These are phyloP conservation scores for Melozone crissalis DNA, from an alignment of 2,113 vertebrate species.

Conservation along the genomic window DNA sequence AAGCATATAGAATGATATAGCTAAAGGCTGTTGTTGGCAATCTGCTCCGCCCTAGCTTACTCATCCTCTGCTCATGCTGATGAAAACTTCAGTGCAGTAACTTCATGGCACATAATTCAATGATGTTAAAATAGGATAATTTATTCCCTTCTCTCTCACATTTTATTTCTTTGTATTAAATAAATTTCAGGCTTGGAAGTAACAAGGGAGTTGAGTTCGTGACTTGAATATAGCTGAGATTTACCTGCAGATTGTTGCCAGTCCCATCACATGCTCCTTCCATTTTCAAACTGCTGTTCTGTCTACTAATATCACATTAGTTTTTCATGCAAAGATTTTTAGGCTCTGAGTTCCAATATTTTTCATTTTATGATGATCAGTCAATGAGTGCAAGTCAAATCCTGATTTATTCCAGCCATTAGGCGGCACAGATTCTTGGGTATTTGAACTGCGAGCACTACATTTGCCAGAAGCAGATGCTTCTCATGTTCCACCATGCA, in stretches of 20 bases:
- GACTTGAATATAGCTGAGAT: conserved; percentile 25
- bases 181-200: not conserved
- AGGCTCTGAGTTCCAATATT: not conserved
- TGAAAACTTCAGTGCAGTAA: not conserved
- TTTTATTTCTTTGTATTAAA: conserved; percentile 49
- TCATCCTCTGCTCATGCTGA: not conserved
- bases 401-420: conserved; percentile 7
- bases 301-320: not conserved
- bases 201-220: not conserved
- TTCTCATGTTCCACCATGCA: not conserved
- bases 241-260: conserved; percentile 23
- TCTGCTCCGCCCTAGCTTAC: not conserved
- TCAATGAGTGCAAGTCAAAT: not conserved
- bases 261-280: not conserved
- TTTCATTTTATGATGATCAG: conserved; percentile 6
- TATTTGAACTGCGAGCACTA: not conserved
- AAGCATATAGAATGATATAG: not conserved
- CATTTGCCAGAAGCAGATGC: not conserved
- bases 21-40: not conserved
- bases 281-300: not conserved
- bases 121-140: conserved; percentile 15
- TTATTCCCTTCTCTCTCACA: not conserved
- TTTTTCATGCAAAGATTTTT: not conserved
- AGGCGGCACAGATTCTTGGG: not conserved
- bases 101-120: not conserved